Conservation (phyloP, 1,140 invertebrate species). For the Drosophila albomicans region DNA sequence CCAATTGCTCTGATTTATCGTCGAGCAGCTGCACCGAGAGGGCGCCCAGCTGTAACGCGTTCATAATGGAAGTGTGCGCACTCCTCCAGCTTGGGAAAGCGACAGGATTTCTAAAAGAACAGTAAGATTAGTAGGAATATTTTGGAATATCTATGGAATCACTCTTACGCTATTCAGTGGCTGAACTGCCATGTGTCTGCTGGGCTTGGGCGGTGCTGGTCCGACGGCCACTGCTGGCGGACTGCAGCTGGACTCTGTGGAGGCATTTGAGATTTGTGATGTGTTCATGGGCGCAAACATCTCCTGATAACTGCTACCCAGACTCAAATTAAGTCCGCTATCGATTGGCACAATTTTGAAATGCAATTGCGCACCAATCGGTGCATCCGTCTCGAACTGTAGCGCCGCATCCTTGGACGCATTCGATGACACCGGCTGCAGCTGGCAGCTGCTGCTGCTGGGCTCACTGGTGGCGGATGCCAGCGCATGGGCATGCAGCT, state of each 20-base stretch:
- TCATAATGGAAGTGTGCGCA: conserved; percentile 99
- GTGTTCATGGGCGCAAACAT: conserved; percentile 83
- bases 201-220: conserved; percentile 62
- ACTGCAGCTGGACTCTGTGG: conserved; percentile 79
- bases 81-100: conserved; percentile 97
- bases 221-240: conserved; percentile 35
- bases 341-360: conserved; percentile 76
- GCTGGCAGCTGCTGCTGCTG: conserved; percentile 9
- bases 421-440: conserved; percentile 40
- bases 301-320: conserved; percentile 64
- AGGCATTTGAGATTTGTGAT: conserved; percentile 83
- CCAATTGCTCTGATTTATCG: conserved; percentile 80
- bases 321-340: conserved; percentile 42
- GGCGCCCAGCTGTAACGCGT: conserved; percentile 93
- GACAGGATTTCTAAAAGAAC: conserved; percentile 80
- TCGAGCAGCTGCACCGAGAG: conserved; percentile 88
- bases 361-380: conserved; percentile 72
- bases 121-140: not conserved
- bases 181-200: conserved; percentile 76
- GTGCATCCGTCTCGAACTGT: conserved; percentile 67
- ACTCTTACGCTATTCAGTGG: conserved; percentile 67
- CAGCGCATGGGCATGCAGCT: conserved; percentile 69
- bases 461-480: conserved; percentile 27
- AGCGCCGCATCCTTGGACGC: conserved; percentile 45
- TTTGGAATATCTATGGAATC: not conserved